Percentiles rank a stretch among this genome's conserved stretches.
Evolutionary conservation across 2,797 vertebrate genomes (phyloP).

Genomic region (Hoplostethus mediterraneus): DNA sequence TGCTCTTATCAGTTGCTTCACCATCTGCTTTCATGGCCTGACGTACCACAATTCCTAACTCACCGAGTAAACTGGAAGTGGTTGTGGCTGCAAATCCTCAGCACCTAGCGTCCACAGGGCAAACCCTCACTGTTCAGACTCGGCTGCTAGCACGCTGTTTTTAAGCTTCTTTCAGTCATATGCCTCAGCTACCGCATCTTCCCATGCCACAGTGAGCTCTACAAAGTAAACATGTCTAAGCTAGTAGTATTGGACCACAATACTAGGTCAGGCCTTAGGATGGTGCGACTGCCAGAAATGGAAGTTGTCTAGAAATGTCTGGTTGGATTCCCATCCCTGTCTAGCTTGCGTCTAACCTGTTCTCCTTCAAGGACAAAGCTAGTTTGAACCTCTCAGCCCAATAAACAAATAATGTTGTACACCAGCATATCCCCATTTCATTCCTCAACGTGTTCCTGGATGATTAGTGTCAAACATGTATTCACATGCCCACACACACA

Average conservation of each 20-base stretch:
- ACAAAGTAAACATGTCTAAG: neutral
- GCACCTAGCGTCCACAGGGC: neutral
- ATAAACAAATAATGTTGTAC: neutral
- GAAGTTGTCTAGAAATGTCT: neutral
- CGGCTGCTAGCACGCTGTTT: neutral
- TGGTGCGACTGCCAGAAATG: neutral
- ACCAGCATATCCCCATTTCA: neutral
- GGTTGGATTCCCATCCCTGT: neutral
- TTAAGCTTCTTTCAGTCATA: neutral
- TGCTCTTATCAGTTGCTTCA: neutral
- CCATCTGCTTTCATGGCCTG: neutral
- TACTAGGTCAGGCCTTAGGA: neutral
- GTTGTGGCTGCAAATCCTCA: neutral
- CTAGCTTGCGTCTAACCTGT: neutral
- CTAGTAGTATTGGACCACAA: neutral
- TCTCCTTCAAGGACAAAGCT: neutral
- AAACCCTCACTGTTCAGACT: neutral
- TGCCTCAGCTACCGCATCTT: conserved; percentile 1
- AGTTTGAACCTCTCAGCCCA: neutral
- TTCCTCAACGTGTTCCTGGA: neutral
- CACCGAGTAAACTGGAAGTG: neutral
- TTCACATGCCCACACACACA: neutral
- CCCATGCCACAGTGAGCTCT: neutral
- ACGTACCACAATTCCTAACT: no score
- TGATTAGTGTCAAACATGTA: neutral